Conservation (phyloP, 2,888 invertebrate genomes). For the Lamproptera curius region DNA sequence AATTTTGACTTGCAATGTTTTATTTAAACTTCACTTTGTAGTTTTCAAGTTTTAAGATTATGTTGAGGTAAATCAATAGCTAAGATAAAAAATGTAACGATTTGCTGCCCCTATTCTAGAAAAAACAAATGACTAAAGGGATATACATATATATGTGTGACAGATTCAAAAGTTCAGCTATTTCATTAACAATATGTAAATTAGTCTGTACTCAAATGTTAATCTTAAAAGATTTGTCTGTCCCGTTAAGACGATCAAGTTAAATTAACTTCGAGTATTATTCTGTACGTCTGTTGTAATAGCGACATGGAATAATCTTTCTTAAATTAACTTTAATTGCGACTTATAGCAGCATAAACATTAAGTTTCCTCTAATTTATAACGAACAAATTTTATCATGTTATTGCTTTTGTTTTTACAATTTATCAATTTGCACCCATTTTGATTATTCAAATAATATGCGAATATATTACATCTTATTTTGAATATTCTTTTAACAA, state of each 20-base stretch:
- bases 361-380: background rate
- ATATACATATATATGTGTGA: too few relatives aligned
- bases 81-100: too few relatives aligned
- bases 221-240: conserved; percentile 9
- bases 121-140: too few relatives aligned
- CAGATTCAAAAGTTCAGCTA: too few relatives aligned
- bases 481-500: too few relatives aligned
- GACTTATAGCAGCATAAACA: conserved; percentile 2
- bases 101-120: too few relatives aligned
- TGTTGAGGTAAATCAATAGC: too few relatives aligned
- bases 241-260: conserved; percentile 6
- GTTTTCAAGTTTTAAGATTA: background rate
- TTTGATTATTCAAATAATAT: too few relatives aligned
- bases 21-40: conserved; percentile 15
- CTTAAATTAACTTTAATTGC: conserved; percentile 1
- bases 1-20: conserved; percentile 10
- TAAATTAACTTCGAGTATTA: conserved; percentile 10
- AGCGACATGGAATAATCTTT: conserved; percentile 2
- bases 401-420: too few relatives aligned
- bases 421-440: too few relatives aligned
- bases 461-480: too few relatives aligned
- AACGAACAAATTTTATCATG: too few relatives aligned
- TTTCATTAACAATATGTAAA: background rate
- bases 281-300: conserved; percentile 7
- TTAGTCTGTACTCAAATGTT: conserved; percentile 3